Percentiles rank a stretch among this genome's conserved stretches.
phyloP scores from a whole-genome alignment of 2,113 vertebrate species.

The Saiga tatarica region DNA sequence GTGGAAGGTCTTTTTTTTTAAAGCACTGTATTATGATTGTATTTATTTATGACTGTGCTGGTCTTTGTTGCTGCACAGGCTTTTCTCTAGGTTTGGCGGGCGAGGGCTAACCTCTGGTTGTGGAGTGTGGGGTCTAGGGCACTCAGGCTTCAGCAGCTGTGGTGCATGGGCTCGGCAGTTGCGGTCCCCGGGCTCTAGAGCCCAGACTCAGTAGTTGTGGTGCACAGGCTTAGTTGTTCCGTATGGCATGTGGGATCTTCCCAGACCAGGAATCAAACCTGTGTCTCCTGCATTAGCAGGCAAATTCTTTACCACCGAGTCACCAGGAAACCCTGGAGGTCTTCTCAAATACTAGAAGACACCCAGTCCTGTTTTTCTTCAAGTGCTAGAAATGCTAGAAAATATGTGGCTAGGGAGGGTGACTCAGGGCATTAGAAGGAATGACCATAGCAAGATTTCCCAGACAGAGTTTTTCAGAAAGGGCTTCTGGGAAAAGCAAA shows the following conservation, averaged over 20 bases:
- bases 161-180: neutral
- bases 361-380: neutral
- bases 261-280: neutral
- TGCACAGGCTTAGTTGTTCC: neutral
- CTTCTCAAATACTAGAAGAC: neutral
- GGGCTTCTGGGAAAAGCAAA: constrained; percentile 44
- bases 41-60: neutral
- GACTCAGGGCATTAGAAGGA: constrained; percentile 42
- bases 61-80: neutral
- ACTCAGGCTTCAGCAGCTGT: neutral
- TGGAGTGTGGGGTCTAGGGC: neutral
- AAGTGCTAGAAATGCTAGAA: neutral
- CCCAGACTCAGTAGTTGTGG: neutral
- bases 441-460: neutral
- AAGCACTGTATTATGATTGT: neutral
- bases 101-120: neutral
- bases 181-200: neutral
- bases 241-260: neutral
- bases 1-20: neutral
- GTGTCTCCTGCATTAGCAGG: neutral
- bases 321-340: neutral
- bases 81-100: neutral
- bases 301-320: neutral
- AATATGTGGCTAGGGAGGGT: neutral
- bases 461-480: constrained; percentile 38